Base-by-base conservation (phyloP, 2,888 invertebrate species). In the Anarsia innoxiella region DNA sequence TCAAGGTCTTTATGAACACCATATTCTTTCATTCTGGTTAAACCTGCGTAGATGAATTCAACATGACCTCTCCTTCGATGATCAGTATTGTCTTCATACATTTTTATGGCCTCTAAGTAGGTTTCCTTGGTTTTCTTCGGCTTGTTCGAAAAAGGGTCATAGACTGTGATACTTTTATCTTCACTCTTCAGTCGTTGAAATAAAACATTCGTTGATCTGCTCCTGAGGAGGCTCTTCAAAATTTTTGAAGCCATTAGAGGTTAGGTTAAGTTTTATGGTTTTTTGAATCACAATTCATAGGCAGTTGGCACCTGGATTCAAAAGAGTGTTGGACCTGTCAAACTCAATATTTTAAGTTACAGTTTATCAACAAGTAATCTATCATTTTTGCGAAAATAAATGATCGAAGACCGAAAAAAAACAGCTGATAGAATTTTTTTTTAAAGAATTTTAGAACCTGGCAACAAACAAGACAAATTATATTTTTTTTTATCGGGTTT, bases 21-120 rank as follows among this genome's bases (percentile, higher is more conserved):
- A 73, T 93, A 98, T 39, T 92, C 92, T 48, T 94, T 89, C 94
- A 99, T 94, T 59, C 93, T 89, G 37, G 90, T 90, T 44, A 99
- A 71, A 0, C 97, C 97, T 0, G 94, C 90, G 64, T 94, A 92
- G 52, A 99, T 95, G 73, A 99, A 99, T 59, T 97, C 96, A 0
- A 96, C 95, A 68, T 97, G 95, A 28, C 96, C 96, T 41, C 93
- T 86, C 44, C 93, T 87, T 54, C 91, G 88, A 0, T 86, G 86
- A 50, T 91, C 91, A 1, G 16, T 19, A 27, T 88, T 86, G 15
- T 86, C 86, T 52, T 90, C 86, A 60, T 93, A 98, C 43, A 92
- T 88, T 50, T 91, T 89, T 36, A 96, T 82, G 71, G 92, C 90
- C 42, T 91, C 88, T 32, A 94, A 57, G 62, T 92, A 95, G 0